These are phyloP conservation scores for Lepidurus packardi DNA, from an alignment of 1,140 invertebrate genomes.

Conservation along the genomic window DNA sequence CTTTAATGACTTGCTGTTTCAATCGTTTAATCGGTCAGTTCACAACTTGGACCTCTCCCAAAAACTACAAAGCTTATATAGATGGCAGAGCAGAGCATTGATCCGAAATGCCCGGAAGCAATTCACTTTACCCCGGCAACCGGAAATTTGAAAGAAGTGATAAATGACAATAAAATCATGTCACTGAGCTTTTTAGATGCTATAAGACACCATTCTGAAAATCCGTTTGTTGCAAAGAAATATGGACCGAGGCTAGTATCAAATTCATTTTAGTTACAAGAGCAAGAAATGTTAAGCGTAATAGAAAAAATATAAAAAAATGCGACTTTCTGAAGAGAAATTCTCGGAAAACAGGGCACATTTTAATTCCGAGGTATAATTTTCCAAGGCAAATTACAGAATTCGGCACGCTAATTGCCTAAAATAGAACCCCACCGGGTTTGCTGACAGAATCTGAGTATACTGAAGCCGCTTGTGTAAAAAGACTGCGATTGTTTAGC, in stretches of 20 bases:
- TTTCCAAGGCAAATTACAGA: no score
- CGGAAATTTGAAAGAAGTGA: conserved; percentile 22
- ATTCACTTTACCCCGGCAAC: not conserved
- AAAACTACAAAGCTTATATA: not conserved
- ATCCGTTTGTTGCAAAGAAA: not conserved
- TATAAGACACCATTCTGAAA: not conserved
- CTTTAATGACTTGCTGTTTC: not conserved
- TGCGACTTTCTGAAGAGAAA: not conserved
- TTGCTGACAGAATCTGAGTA: not conserved
- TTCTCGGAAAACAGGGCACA: not conserved
- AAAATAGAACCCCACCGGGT: not conserved
- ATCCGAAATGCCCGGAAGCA: not conserved
- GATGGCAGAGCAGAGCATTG: not conserved
- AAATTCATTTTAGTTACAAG: not conserved
- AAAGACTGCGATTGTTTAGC: not conserved
- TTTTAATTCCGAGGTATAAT: no score
- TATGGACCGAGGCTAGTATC: not conserved
- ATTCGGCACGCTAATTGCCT: no score
- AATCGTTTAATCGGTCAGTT: not conserved
- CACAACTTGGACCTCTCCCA: not conserved
- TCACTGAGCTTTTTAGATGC: not conserved
- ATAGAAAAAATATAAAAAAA: not conserved
- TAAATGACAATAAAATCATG: not conserved
- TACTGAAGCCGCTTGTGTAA: not conserved
- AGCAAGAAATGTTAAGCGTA: not conserved